A percentile compares a stretch with the other conserved stretches of the same genome.
Conservation (phyloP, 2,888 invertebrate species). For the Hermaeophaga mercurialis region DNA sequence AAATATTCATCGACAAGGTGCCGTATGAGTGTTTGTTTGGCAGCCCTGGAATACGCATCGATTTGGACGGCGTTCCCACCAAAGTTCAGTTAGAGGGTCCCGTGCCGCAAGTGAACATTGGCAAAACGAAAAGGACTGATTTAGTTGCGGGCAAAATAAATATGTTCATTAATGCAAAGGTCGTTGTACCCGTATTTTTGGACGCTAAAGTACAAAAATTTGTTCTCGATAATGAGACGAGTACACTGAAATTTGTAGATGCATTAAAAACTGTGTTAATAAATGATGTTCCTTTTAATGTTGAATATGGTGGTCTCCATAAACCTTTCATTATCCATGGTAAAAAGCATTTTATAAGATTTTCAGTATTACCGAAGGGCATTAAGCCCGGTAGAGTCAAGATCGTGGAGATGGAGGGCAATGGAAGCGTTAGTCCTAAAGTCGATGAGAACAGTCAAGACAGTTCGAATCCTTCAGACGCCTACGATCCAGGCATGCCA, state of each 20-base stretch:
- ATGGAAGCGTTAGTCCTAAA: conserved; percentile 32
- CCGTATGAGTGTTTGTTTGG: conserved; percentile 94
- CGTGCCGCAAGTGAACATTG: conserved; percentile 92
- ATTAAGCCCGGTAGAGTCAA: conserved; percentile 72
- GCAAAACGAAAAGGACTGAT: conserved; percentile 76
- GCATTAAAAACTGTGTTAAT: conserved; percentile 76
- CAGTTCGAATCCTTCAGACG: conserved; percentile 34
- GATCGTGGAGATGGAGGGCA: conserved; percentile 76
- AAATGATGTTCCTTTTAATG: conserved; percentile 77
- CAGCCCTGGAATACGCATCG: conserved; percentile 81
- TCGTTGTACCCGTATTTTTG: conserved; percentile 79
- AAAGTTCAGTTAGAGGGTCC: conserved; percentile 86
- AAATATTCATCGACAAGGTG: conserved; percentile 85
- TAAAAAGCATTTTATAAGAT: conserved; percentile 78
- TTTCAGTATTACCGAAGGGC: conserved; percentile 77
- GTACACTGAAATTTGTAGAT: conserved; percentile 81
- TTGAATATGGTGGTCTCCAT: conserved; percentile 84
- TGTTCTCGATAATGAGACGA: conserved; percentile 71
- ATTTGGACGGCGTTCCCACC: conserved; percentile 78
- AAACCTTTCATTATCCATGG: conserved; percentile 76
- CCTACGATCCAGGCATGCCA: conserved; percentile 50
- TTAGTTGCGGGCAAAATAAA: conserved; percentile 84
- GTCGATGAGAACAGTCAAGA: conserved; percentile 46
- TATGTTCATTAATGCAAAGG: conserved; percentile 80
- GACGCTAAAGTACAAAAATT: conserved; percentile 85